Evolutionary conservation across 2,113 vertebrate genomes (phyloP).

Genomic region (Pygoscelis antarcticus): DNA sequence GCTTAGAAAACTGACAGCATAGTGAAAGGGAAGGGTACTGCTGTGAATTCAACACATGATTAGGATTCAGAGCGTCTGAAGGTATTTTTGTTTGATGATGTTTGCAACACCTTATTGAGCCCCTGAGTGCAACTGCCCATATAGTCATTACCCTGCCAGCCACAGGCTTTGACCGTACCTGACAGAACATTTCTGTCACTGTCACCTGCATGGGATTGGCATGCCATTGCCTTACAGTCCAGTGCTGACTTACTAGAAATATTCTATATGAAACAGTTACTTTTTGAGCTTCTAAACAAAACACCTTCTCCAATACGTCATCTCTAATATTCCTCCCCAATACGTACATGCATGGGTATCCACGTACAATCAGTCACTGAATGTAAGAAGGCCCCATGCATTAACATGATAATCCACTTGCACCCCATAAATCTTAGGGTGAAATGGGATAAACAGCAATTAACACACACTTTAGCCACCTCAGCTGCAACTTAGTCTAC

Average conservation of each 20-base stretch:
- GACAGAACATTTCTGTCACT: neutral
- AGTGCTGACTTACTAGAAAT: neutral
- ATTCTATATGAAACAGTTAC: neutral
- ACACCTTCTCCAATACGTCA: too few relatives aligned
- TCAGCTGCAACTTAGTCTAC: neutral
- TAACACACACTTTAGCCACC: neutral
- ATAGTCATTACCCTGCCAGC: neutral
- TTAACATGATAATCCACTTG: neutral
- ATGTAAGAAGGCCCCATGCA: neutral
- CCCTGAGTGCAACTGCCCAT: neutral
- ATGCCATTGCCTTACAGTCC: neutral
- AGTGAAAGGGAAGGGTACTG: neutral
- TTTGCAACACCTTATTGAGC: neutral
- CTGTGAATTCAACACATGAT: neutral
- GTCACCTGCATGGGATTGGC: too few relatives aligned
- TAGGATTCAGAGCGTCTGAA: neutral
- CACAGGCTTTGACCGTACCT: neutral
- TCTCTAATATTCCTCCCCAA: neutral
- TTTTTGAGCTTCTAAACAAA: neutral
- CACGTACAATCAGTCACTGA: too few relatives aligned
- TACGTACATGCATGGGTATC: neutral
- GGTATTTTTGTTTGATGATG: neutral
- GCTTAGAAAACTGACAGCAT: accelerated
- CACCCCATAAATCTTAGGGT: neutral
- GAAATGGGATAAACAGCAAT: neutral